phyloP scores from a whole-genome alignment of 1,140 invertebrate species.

The Temnothorax curvispinosus region DNA sequence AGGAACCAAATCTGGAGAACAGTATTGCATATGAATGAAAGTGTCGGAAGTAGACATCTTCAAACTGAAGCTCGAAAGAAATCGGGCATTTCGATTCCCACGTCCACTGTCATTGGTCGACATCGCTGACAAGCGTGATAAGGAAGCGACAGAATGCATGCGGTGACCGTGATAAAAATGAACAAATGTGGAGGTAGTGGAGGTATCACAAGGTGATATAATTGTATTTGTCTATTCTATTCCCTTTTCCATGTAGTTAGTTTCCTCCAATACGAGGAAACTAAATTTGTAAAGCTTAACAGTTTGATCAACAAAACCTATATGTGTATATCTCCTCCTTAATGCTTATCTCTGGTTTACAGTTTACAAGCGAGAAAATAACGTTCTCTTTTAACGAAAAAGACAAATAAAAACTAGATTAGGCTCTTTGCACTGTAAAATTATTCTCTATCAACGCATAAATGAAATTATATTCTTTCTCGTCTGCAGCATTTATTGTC shows the following conservation, averaged over 20 bases:
- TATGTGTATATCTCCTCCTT: background rate
- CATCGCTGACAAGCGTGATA: conserved; percentile 63
- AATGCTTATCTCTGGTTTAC: background rate
- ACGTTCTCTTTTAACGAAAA: background rate
- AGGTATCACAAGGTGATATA: conserved; percentile 47
- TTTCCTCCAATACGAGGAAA: background rate
- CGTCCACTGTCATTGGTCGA: conserved; percentile 47
- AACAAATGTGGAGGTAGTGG: conserved; percentile 70
- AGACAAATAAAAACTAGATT: background rate
- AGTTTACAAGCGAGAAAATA: background rate
- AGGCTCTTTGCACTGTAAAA: background rate
- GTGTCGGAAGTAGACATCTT: conserved; percentile 40
- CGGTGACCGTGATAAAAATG: conserved; percentile 64
- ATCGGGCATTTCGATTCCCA: conserved; percentile 38
- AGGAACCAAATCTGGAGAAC: conserved; percentile 5
- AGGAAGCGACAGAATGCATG: conserved; percentile 45
- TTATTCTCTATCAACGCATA: background rate
- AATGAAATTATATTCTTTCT: background rate
- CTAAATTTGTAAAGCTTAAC: background rate
- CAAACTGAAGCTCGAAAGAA: conserved; percentile 22
- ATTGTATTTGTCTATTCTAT: background rate
- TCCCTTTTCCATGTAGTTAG: background rate
- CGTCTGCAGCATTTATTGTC: background rate
- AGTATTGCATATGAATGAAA: conserved; percentile 50
- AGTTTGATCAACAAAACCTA: background rate